phyloP scores from a whole-genome alignment of 2,113 vertebrate species.

The Crotalus viridis region DNA sequence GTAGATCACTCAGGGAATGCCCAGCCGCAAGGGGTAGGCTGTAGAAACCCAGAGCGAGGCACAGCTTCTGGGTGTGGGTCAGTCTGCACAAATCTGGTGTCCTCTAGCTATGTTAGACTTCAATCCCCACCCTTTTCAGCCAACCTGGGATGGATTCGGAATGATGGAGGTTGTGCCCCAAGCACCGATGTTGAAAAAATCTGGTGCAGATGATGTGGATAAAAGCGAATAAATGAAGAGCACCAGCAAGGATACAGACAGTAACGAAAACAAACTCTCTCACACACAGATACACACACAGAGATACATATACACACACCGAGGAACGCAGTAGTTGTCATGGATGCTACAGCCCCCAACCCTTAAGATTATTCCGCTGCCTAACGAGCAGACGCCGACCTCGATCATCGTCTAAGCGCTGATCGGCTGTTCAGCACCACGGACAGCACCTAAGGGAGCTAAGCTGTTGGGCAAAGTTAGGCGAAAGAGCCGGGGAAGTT shows the following conservation, averaged over 20 bases:
- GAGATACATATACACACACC: not conserved
- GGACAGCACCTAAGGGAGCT: slow-evolving; percentile 57
- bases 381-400: rapidly evolving
- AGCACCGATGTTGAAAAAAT: not conserved
- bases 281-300: not conserved
- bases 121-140: not conserved
- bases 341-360: not conserved
- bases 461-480: not conserved
- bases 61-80: not conserved
- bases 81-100: not conserved
- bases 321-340: not conserved
- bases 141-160: not conserved
- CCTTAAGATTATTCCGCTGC: no score
- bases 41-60: not conserved
- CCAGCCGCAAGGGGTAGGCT: not conserved
- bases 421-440: slow-evolving; percentile 62
- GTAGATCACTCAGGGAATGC: not conserved
- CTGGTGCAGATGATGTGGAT: not conserved
- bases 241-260: no score
- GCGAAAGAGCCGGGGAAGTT: no score
- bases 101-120: not conserved
- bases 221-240: not conserved
- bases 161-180: not conserved
- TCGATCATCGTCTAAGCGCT: not conserved
- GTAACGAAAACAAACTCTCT: not conserved